phyloP scores from a whole-genome alignment of 2,888 invertebrate species.

The Eilema caniola region DNA sequence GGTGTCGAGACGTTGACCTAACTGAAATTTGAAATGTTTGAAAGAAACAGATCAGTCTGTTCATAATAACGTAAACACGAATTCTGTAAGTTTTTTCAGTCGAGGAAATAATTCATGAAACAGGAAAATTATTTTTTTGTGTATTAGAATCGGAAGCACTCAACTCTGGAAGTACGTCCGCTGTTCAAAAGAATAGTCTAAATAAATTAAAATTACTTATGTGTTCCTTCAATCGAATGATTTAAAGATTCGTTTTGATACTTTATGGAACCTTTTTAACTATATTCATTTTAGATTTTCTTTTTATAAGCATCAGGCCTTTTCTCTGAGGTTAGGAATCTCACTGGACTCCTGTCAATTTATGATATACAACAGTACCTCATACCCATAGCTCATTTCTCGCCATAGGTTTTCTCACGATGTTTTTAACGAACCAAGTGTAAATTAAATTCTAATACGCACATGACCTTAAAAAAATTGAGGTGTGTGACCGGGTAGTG shows the following conservation, averaged over 20 bases:
- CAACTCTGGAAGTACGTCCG: not conserved
- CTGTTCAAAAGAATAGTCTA: not conserved
- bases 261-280: not conserved
- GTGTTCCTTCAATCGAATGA: not conserved
- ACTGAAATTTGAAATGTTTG: slow-evolving; percentile 22
- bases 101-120: not conserved
- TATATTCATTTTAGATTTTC: not conserved
- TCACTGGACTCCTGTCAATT: not conserved
- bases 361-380: not conserved
- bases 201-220: slow-evolving; percentile 4
- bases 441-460: not conserved
- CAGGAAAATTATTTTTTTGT: not conserved
- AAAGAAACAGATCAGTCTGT: slow-evolving; percentile 16
- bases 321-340: not conserved
- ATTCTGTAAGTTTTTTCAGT: not conserved
- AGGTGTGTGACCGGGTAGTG: slow-evolving; percentile 3
- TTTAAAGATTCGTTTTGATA: not conserved
- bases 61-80: slow-evolving; percentile 1
- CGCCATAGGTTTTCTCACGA: not conserved
- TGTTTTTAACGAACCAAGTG: not conserved
- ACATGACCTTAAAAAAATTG: not conserved
- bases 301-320: not conserved
- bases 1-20: slow-evolving; percentile 12
- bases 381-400: not conserved
- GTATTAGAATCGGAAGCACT: not conserved